phyloP scores from a whole-genome alignment of 2,797 vertebrate genomes.

The Thamnophis elegans region DNA sequence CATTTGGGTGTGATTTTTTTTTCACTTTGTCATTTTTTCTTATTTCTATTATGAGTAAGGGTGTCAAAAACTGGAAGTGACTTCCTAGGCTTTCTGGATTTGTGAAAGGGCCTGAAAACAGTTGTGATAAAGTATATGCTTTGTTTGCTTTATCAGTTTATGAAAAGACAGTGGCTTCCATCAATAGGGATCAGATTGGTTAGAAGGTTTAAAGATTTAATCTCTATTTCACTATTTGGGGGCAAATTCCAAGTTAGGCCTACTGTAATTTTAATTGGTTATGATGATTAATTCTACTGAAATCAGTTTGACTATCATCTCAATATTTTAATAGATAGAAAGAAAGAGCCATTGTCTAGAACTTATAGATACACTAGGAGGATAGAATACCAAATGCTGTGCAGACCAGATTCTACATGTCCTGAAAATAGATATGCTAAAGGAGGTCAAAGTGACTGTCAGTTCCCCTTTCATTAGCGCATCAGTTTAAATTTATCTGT shows the following conservation, averaged over 20 bases:
- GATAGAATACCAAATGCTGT: conserved; percentile 70
- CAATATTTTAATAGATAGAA: background rate
- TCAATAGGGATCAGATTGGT: background rate
- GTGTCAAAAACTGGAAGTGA: background rate
- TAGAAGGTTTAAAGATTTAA: background rate
- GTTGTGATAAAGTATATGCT: background rate
- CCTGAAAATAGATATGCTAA: conserved; percentile 87
- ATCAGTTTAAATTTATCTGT: conserved; percentile 67
- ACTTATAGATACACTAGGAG: conserved; percentile 60
- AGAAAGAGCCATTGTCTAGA: background rate
- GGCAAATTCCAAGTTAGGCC: background rate
- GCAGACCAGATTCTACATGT: conserved; percentile 86
- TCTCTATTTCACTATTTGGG: background rate
- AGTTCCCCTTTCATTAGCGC: conserved; percentile 81
- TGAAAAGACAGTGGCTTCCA: background rate
- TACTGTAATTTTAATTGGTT: background rate
- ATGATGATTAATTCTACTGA: background rate
- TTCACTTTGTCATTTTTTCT: background rate
- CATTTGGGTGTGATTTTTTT: background rate
- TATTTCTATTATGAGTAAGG: background rate
- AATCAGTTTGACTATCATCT: background rate
- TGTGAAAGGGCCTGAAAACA: background rate
- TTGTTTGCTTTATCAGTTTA: background rate
- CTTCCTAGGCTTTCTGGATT: background rate
- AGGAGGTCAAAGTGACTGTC: conserved; percentile 73